A percentile compares a stretch with the other conserved stretches of the same genome.
These are phyloP conservation scores for Zaprionus tsacasi DNA, from an alignment of 1,140 invertebrate species.

Conservation along the genomic window DNA sequence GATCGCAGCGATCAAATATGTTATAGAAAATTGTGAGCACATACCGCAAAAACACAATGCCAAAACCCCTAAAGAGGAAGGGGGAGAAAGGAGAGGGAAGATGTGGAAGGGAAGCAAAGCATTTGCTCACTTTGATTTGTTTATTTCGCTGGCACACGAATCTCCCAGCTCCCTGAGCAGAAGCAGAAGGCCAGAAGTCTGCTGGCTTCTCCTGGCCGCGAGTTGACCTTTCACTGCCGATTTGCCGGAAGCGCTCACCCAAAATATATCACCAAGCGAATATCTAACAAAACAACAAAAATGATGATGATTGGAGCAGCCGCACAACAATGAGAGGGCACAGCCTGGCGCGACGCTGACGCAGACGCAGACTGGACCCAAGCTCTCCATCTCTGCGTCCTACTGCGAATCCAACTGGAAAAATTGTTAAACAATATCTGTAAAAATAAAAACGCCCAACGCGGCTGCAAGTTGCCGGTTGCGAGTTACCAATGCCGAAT, in stretches of 20 bases:
- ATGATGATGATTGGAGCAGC: constrained; percentile 59
- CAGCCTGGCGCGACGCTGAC: constrained; percentile 30
- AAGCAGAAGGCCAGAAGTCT: constrained; percentile 63
- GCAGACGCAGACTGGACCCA: constrained; percentile 11
- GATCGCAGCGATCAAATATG: constrained; percentile 78
- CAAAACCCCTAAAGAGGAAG: constrained; percentile 8
- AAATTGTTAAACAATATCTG: constrained; percentile 79
- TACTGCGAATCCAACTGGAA: constrained; percentile 30
- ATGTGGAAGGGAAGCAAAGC: not conserved
- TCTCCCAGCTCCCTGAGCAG: constrained; percentile 68
- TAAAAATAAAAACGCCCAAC: constrained; percentile 82
- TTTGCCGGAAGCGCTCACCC: constrained; percentile 80
- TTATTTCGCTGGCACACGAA: constrained; percentile 77
- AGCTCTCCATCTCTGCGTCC: constrained; percentile 25
- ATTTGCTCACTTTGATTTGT: constrained; percentile 81
- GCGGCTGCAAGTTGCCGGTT: constrained; percentile 51
- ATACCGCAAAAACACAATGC: constrained; percentile 65
- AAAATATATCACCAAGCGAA: constrained; percentile 81
- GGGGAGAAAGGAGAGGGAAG: not conserved
- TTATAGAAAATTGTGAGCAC: constrained; percentile 79
- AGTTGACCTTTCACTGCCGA: constrained; percentile 76
- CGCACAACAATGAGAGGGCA: constrained; percentile 54
- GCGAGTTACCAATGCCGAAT: constrained; percentile 23
- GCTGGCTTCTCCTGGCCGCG: constrained; percentile 69
- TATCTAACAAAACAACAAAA: constrained; percentile 66